These are phyloP conservation scores for Fregetta grallaria DNA, from an alignment of 2,113 vertebrate genomes.

Conservation along the genomic window DNA sequence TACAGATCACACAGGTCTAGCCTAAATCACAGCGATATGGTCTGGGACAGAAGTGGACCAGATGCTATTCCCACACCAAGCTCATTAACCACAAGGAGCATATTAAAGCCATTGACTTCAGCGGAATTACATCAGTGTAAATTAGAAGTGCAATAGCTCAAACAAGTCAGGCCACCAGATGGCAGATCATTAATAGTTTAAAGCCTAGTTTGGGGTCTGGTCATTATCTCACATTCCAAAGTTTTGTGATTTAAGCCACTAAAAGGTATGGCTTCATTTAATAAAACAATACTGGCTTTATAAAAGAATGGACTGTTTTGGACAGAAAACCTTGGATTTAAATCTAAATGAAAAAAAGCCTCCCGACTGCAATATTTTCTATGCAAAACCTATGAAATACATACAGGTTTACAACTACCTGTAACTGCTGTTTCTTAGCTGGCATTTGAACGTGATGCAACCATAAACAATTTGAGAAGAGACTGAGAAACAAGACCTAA, in stretches of 20 bases:
- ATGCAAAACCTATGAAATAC: neutral
- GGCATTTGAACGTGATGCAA: neutral
- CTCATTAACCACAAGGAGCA: neutral
- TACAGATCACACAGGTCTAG: neutral
- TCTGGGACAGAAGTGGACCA: neutral
- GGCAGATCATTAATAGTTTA: conserved; percentile 30
- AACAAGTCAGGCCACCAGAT: conserved; percentile 7
- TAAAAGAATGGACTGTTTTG: neutral
- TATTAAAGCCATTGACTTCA: neutral
- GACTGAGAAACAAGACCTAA: neutral
- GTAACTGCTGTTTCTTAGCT: neutral
- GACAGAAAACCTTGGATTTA: neutral
- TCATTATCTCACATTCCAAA: neutral
- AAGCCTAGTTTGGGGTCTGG: neutral
- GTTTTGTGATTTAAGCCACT: neutral
- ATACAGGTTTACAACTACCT: neutral
- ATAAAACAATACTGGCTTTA: neutral
- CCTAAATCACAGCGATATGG: neutral
- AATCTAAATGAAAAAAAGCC: neutral
- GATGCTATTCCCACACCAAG: neutral
- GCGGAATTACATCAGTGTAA: neutral
- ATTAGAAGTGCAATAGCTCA: neutral
- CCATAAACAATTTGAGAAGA: neutral
- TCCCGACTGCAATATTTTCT: neutral
- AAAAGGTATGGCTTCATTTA: neutral